phyloP scores from a whole-genome alignment of 2,797 vertebrate genomes.

The Lutjanus argentimaculatus region DNA sequence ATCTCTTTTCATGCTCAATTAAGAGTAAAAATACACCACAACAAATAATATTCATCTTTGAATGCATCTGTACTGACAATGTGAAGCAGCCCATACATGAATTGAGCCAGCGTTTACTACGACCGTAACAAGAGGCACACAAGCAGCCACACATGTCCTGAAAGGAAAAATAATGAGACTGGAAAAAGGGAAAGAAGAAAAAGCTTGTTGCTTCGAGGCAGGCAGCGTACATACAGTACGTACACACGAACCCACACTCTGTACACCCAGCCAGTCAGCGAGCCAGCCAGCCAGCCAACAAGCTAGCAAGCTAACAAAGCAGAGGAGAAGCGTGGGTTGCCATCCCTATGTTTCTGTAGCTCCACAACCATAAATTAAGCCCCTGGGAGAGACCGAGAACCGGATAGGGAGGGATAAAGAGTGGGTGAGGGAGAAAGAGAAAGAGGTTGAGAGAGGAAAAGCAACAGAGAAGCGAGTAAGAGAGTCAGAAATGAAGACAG shows the following conservation, averaged over 20 bases:
- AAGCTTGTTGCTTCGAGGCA: slow-evolving; percentile 40
- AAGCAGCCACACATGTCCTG: slow-evolving; percentile 21
- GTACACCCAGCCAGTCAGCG: slow-evolving; percentile 51
- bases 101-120: slow-evolving; percentile 22
- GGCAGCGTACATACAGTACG: slow-evolving; percentile 31
- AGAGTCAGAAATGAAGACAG: slow-evolving; percentile 62
- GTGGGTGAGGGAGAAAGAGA: slow-evolving; percentile 58
- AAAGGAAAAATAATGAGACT: slow-evolving; percentile 48
- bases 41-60: slow-evolving; percentile 8
- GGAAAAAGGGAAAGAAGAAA: slow-evolving; percentile 29
- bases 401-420: slow-evolving; percentile 64
- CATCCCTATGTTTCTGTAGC: slow-evolving; percentile 77
- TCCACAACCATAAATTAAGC: slow-evolving; percentile 83
- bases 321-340: slow-evolving; percentile 76
- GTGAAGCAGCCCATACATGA: not conserved
- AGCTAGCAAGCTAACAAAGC: slow-evolving; percentile 75
- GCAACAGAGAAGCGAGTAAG: slow-evolving; percentile 50
- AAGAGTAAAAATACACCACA: not conserved
- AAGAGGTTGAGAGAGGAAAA: slow-evolving; percentile 48
- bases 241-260: slow-evolving; percentile 40
- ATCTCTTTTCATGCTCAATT: not conserved
- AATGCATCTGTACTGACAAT: slow-evolving; percentile 10
- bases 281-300: slow-evolving; percentile 41
- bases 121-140: slow-evolving; percentile 19
- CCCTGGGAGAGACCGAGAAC: slow-evolving; percentile 73